Evolutionary conservation across 2,797 vertebrate genomes (phyloP).

Genomic region (Sebastes matsubarae): DNA sequence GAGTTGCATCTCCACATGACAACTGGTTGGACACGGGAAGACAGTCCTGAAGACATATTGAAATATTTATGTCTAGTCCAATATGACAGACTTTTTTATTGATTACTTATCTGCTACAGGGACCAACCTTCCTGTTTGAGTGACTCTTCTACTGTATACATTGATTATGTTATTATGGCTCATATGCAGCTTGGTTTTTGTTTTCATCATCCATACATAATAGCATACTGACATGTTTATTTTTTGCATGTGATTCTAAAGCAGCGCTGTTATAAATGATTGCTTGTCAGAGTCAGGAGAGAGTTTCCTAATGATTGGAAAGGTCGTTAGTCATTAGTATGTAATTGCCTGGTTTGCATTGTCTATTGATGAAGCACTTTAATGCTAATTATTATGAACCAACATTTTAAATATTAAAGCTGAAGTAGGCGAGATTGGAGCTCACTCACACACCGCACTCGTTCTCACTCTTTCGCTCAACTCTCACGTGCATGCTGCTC

Average conservation of each 20-base stretch:
- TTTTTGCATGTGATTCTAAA: background rate
- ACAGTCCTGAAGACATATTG: background rate
- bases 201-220: background rate
- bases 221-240: background rate
- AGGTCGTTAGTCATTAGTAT: conserved; percentile 1
- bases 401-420: background rate
- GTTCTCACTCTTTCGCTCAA: no score
- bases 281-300: background rate
- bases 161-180: conserved; percentile 13
- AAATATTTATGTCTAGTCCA: background rate
- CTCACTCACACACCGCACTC: no score
- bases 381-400: background rate
- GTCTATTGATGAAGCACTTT: conserved; percentile 26
- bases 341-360: conserved; percentile 6
- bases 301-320: conserved; percentile 9
- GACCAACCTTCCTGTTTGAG: background rate
- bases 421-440: no score
- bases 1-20: background rate
- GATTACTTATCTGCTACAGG: background rate
- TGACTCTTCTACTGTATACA: background rate
- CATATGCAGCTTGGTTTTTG: background rate
- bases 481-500: no score
- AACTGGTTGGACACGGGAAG: background rate
- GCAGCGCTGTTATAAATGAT: background rate
- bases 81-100: background rate